A percentile compares a stretch with the other conserved stretches of the same genome.
phyloP scores from a whole-genome alignment of 2,113 vertebrate species.

The Toxotes chatareus region DNA sequence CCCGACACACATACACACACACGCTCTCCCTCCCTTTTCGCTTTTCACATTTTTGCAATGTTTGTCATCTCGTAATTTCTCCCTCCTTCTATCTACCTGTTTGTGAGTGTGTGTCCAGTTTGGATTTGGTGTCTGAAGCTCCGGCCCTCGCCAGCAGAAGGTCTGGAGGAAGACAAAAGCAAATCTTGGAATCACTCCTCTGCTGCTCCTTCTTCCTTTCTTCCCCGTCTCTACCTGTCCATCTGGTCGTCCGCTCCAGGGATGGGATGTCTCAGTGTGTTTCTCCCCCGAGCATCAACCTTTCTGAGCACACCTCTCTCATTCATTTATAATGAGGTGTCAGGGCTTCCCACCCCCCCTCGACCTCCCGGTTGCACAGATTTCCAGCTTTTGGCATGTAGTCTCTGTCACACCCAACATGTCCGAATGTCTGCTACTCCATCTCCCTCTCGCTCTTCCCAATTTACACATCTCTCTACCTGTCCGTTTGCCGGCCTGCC shows the following conservation, averaged over 20 bases:
- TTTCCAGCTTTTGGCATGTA: slow-evolving; percentile 46
- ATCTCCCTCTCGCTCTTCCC: slow-evolving; percentile 35
- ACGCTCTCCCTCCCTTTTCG: background rate
- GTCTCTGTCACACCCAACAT: slow-evolving; percentile 38
- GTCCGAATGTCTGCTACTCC: slow-evolving; percentile 47
- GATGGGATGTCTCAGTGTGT: slow-evolving; percentile 49
- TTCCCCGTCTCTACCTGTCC: slow-evolving; percentile 64
- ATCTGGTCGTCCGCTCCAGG: slow-evolving; percentile 52
- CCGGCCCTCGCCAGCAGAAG: slow-evolving; percentile 24
- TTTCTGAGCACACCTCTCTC: slow-evolving; percentile 62
- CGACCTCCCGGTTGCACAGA: slow-evolving; percentile 24
- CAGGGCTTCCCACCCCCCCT: slow-evolving; percentile 43
- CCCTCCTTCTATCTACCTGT: slow-evolving; percentile 57
- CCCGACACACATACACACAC: slow-evolving; percentile 32
- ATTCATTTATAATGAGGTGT: slow-evolving; percentile 80
- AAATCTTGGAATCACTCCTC: slow-evolving; percentile 46
- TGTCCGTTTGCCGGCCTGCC: slow-evolving; percentile 44
- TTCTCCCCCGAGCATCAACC: slow-evolving; percentile 35
- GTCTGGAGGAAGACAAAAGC: slow-evolving; percentile 68
- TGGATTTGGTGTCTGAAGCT: slow-evolving; percentile 56
- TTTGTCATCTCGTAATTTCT: slow-evolving; percentile 59
- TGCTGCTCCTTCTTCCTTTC: background rate
- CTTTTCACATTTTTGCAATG: slow-evolving; percentile 46
- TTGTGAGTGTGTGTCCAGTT: slow-evolving; percentile 32
- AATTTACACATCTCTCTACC: slow-evolving; percentile 52